Percentiles rank a stretch among this genome's conserved stretches.
Conservation (phyloP, 1,140 invertebrate species). For the Sycophaga agraensis region DNA sequence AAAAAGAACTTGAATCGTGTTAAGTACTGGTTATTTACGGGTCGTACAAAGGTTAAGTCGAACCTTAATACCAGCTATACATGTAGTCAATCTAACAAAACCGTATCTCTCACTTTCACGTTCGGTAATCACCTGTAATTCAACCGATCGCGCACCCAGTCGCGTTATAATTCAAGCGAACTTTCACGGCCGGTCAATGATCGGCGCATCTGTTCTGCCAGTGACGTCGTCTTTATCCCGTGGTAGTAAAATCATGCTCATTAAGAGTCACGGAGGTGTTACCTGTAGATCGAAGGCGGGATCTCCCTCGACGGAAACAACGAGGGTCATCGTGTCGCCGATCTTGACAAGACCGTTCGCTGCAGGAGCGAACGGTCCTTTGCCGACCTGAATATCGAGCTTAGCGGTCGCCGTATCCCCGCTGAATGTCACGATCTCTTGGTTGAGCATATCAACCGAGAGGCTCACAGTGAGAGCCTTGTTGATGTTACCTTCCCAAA, state of each 20-base stretch:
- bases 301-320: slow-evolving; percentile 78
- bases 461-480: slow-evolving; percentile 73
- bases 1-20: no score
- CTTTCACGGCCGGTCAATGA: background rate
- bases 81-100: no score
- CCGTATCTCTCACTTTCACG: no score
- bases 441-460: slow-evolving; percentile 77
- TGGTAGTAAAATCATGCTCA: no score
- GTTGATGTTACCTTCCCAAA: slow-evolving; percentile 80
- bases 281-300: slow-evolving; percentile 75
- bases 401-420: slow-evolving; percentile 79
- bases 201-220: no score
- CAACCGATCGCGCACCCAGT: background rate
- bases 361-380: slow-evolving; percentile 74
- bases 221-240: no score
- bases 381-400: slow-evolving; percentile 77
- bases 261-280: no score
- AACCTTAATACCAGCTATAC: no score
- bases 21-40: no score
- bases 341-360: slow-evolving; percentile 80
- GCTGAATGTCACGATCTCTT: slow-evolving; percentile 79
- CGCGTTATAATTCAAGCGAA: background rate
- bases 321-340: slow-evolving; percentile 79
- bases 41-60: no score
- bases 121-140: no score